Evolutionary conservation across 2,113 vertebrate genomes (phyloP), one percentile per base, ranked within the genome.

Genomic region (Nothobranchius kuhntae): DNA sequence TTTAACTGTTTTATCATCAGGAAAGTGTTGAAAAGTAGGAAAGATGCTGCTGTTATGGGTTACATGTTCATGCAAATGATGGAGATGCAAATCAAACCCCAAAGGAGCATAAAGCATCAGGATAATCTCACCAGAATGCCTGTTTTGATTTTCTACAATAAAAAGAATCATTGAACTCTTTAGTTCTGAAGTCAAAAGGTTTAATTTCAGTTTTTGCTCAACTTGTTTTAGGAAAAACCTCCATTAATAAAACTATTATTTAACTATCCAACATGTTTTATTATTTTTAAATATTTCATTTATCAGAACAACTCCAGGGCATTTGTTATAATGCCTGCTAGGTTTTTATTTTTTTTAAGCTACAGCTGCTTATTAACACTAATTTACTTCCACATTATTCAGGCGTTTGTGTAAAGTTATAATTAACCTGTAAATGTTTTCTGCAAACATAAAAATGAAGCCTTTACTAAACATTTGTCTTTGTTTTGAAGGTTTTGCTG

Each of bases 321-420:
- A 40, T 7, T 3, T 40, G 9, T 54, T 50, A 3, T 40, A 51
- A 53, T 61, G 26, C 46, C 54, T 71, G 54, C 26, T 65, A 15
- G 70, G 17, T 63, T 68, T 78, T 81, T 21, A 68, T 53, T 54
- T 56, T 88, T 64, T 86, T 74, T 85, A 83, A 74, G 69, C 66
- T 36, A 65, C 44, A 76, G 55, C 68, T 84, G 80, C 68, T 48
- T 52, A 86, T 89, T 91, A 91, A 92, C 76, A 56, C 35, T 59
- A 42, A 21, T 59, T 66, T 47, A 14, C 51, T 15, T 15, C n/a
- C 14, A 21, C 26, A n/a, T 73, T 48, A 66, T 12, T 51, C 17
- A 17, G 42, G 17, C 61, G 36, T 58, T 38, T 69, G 53, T 52
- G 50, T 35, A 11, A 47, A 61, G 24, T 54, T 53, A 26, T 69